phyloP scores from a whole-genome alignment of 2,113 vertebrate species.

The Mobula hypostoma region DNA sequence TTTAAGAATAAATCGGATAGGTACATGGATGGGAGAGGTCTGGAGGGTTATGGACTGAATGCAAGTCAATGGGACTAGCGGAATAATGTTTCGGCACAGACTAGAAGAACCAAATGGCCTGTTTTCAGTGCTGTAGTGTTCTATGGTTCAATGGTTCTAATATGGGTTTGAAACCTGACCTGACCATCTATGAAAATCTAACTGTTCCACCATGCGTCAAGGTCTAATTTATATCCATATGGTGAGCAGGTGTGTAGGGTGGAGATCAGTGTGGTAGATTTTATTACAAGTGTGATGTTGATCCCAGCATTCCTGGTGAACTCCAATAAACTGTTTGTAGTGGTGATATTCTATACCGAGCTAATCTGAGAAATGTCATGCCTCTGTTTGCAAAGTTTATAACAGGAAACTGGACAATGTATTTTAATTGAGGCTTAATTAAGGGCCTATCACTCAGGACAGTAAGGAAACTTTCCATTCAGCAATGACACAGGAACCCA shows the following conservation, averaged over 20 bases:
- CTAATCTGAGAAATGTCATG: not conserved
- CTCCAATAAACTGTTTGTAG: not conserved
- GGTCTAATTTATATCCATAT: not conserved
- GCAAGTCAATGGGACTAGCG: too few species aligned
- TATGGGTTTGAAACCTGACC: not conserved
- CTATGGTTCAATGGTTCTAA: not conserved
- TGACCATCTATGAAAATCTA: too few species aligned
- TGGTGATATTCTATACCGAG: not conserved
- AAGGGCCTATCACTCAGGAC: not conserved
- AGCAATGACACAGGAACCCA: not conserved
- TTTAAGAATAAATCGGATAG: too few species aligned
- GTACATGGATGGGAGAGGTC: too few species aligned
- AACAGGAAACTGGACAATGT: not conserved
- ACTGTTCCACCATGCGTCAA: too few species aligned
- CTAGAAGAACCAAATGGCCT: too few species aligned
- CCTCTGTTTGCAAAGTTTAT: not conserved
- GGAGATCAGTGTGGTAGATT: not conserved
- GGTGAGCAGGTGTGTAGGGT: not conserved
- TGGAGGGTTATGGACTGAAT: too few species aligned
- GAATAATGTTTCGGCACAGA: too few species aligned
- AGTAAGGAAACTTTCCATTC: constrained; percentile 24
- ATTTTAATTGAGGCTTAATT: constrained; percentile 15
- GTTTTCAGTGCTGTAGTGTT: too few species aligned
- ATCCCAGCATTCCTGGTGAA: not conserved
- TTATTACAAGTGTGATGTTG: not conserved